phyloP scores from a whole-genome alignment of 2,888 invertebrate genomes.

The Andrena bicolor region DNA sequence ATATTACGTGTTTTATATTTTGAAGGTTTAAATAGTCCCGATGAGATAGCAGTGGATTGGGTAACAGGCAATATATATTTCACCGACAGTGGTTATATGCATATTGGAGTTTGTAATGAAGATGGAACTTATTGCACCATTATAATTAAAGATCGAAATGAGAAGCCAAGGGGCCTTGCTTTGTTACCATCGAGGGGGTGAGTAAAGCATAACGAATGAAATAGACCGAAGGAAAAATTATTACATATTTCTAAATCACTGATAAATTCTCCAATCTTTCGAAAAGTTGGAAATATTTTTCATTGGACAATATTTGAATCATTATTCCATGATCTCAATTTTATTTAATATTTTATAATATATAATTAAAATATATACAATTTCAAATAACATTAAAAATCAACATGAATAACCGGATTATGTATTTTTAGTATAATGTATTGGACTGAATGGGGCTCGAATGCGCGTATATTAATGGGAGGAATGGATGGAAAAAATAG shows the following conservation, averaged over 20 bases:
- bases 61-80: slow-evolving; percentile 93
- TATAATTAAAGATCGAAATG: slow-evolving; percentile 87
- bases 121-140: slow-evolving; percentile 89
- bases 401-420: not conserved
- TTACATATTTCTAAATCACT: not conserved
- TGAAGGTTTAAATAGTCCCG: slow-evolving; percentile 89
- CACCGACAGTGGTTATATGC: slow-evolving; percentile 89
- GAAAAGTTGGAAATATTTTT: not conserved
- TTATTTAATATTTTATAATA: not conserved
- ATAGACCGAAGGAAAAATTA: not conserved
- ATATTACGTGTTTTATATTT: not conserved
- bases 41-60: slow-evolving; percentile 92
- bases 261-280: not conserved
- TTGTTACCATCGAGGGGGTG: slow-evolving; percentile 90
- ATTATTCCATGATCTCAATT: not conserved
- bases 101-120: slow-evolving; percentile 91
- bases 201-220: slow-evolving; percentile 56
- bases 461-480: slow-evolving; percentile 91
- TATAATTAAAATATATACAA: not conserved
- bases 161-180: slow-evolving; percentile 90
- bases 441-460: slow-evolving; percentile 95
- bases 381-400: not conserved
- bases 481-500: slow-evolving; percentile 93
- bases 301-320: not conserved
- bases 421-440: slow-evolving; percentile 90